Conservation (phyloP, 2,113 vertebrate genomes). For the Tetrao urogallus region DNA sequence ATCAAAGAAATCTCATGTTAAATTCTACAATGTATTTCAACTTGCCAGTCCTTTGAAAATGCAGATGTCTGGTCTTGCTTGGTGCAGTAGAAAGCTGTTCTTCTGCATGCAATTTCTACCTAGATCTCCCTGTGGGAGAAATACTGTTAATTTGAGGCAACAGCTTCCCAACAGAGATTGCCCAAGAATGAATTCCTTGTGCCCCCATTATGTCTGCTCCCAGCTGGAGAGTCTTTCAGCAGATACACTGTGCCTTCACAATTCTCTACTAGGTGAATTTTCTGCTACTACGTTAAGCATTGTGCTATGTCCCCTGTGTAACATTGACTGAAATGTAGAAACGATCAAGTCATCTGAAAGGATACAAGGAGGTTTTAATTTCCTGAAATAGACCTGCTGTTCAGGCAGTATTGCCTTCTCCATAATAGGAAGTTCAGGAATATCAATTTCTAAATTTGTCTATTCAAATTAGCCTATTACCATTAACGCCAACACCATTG, state of each 20-base stretch:
- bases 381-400: slow-evolving; percentile 73
- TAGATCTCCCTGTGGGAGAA: neutral
- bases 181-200: slow-evolving; percentile 50
- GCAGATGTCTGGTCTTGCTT: neutral
- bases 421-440: slow-evolving; percentile 71
- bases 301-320: slow-evolving; percentile 62
- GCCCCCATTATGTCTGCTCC: slow-evolving; percentile 41
- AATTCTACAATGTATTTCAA: neutral
- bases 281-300: slow-evolving; percentile 44
- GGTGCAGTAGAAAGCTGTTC: neutral
- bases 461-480: slow-evolving; percentile 65
- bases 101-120: neutral
- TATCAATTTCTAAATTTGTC: slow-evolving; percentile 73
- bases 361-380: slow-evolving; percentile 67
- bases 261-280: slow-evolving; percentile 62
- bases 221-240: slow-evolving; percentile 42
- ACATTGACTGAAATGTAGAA: slow-evolving; percentile 68
- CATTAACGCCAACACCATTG: slow-evolving; percentile 57
- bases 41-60: neutral
- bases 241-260: slow-evolving; percentile 5
- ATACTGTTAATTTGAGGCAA: slow-evolving; percentile 23
- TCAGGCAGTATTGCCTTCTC: slow-evolving; percentile 66
- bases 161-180: slow-evolving; percentile 25
- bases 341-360: slow-evolving; percentile 69
- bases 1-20: neutral